Base-by-base conservation (phyloP, 2,888 invertebrate species). In the Drosophila meridiana region DNA sequence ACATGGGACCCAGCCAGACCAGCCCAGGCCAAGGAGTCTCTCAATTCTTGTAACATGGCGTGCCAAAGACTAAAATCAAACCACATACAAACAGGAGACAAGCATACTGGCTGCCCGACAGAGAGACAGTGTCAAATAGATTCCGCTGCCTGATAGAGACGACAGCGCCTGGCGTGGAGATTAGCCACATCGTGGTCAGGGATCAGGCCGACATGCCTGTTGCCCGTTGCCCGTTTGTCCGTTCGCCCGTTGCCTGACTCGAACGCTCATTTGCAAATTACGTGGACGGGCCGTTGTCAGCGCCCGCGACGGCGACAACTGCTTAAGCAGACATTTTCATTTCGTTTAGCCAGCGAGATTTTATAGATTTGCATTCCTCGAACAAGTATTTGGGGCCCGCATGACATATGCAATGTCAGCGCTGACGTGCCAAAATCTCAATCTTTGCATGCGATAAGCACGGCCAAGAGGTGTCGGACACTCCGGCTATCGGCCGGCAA, bases 31-130 rank as follows among this genome's bases (percentile, higher is more conserved):
- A 34, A 65, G 56, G 47, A 52, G 61, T 58, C 38, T 66, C 67
- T 52, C 65, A 53, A 59, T 48, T 48, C 52, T 47, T 43, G 53
- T 75, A 63, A 66, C 73, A 69, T 73, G 77, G 82, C 74, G 80
- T 78, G 78, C 78, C 75, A 67, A 64, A 84, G 88, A 80, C 83
- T 64, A 85, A 89, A 89, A 86, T 83, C 87, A 87, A 86, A 69
- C 86, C 63, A 85, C 71, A 78, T 36, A 66, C 76, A 71, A 69
- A 45, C 55, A 63, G 55, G 63, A 64, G 68, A 76, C 74, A 66
- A 55, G 50, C 66, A 7, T 64, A 77, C 77, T 42, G 62, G 68
- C 56, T 14, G 38, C 2, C 59, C 32, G 61, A 55, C 34, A 14
- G 55, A 40, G 36, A 50, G 67, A 70, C 70, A 80, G 85, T 87